Evolutionary conservation across 1,140 invertebrate species (phyloP).

Genomic region (Bombyx mandarina): DNA sequence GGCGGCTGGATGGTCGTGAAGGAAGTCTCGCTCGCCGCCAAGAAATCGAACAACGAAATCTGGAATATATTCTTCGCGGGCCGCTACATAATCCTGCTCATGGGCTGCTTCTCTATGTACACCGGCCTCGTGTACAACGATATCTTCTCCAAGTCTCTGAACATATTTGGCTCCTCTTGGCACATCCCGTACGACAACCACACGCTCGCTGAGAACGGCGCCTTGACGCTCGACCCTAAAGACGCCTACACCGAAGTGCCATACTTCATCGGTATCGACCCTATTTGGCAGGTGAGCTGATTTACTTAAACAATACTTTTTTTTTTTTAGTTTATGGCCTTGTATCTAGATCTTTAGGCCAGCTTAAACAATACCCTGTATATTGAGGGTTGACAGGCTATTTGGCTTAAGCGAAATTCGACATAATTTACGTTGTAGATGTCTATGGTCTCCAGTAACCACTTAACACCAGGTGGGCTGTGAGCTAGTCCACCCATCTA

Average conservation of each 20-base stretch:
- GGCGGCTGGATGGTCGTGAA: slow-evolving; percentile 83
- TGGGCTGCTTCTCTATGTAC: slow-evolving; percentile 98
- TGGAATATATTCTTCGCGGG: slow-evolving; percentile 98
- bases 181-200: slow-evolving; percentile 70
- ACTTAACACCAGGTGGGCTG: too few species aligned
- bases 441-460: too few species aligned
- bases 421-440: too few species aligned
- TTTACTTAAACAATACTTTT: too few species aligned
- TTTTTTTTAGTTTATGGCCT: slow-evolving; percentile 1
- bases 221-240: slow-evolving; percentile 79
- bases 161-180: slow-evolving; percentile 94
- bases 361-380: too few species aligned
- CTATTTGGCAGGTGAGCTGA: slow-evolving; percentile 84
- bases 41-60: slow-evolving; percentile 86
- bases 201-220: slow-evolving; percentile 61
- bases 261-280: slow-evolving; percentile 92
- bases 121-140: slow-evolving; percentile 99
- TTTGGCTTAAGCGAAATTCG: too few species aligned
- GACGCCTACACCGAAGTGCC: slow-evolving; percentile 65
- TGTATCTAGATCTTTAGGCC: too few species aligned
- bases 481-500: too few species aligned
- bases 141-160: slow-evolving; percentile 95
- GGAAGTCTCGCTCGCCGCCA: slow-evolving; percentile 78
- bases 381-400: too few species aligned
- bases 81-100: slow-evolving; percentile 96